Base-by-base conservation (phyloP, 2,113 vertebrate genomes). In the Vidua chalybeata region DNA sequence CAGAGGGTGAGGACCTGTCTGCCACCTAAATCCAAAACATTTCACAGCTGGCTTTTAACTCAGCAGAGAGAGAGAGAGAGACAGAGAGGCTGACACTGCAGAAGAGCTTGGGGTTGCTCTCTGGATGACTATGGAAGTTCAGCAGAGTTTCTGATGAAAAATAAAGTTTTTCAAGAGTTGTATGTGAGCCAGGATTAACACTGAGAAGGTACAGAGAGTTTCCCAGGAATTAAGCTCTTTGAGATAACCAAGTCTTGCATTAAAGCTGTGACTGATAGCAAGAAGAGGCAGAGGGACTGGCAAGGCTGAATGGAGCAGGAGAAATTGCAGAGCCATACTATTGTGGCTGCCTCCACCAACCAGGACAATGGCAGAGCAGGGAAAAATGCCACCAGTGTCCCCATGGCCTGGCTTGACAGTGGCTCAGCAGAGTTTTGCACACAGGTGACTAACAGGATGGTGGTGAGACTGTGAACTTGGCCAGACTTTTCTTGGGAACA, bases 321-420 rank as follows among this genome's bases (percentile, higher is more conserved):
- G 45, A 35, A 92, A 19, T 37, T 64, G 54, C 43, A 76, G 71
- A 80, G 45, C 67, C 0, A 0, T 28, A 2, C 21, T 39, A 2
- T 35, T 45, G 59, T 56, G 51, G 73, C 51, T 26, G 15, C 43
- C 24, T 81, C 64, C 45, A 45, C 24, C 58, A 72, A 41, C 71
- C 21, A 31, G 75, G 37, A 48, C 63, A 52, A 17, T 9, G 45
- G 67, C 67, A 90, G 54, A 48, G n/a, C 20, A 62, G 28, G 63
- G 55, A 6, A 15, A 64, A 86, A 56, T 28, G 56, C 52, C 27
- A 9, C 43, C 31, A 8, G 26, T 49, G 74, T 78, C 55, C 87
- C 46, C 20, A 6, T 7, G n/a, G 69, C 48, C 64, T 89, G 43
- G 18, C 20, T 80, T 90, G 68, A 51, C 52, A 51, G 82, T 41